phyloP scores from a whole-genome alignment of 2,797 vertebrate genomes.

The Bradypodion ventrale region DNA sequence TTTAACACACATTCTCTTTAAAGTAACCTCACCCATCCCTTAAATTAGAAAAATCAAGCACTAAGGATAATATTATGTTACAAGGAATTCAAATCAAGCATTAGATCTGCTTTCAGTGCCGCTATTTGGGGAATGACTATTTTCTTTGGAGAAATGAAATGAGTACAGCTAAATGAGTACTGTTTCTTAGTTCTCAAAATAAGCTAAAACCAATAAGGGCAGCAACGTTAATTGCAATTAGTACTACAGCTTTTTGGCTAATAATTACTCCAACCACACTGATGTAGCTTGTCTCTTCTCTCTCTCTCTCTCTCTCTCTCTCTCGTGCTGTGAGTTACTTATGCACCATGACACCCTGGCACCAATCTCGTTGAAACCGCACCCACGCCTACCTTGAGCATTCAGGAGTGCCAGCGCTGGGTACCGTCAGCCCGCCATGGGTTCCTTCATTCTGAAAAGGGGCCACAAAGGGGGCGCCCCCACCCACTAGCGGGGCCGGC shows the following conservation, averaged over 20 bases:
- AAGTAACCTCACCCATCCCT: background rate
- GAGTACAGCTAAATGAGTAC: background rate
- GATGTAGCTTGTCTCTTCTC: background rate
- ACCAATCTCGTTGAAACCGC: too few species aligned
- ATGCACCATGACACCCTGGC: too few species aligned
- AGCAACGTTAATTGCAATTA: conserved; percentile 2
- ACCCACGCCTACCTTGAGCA: too few species aligned
- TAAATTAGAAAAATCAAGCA: background rate
- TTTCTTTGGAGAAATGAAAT: background rate
- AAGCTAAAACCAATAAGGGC: background rate
- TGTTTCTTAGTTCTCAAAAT: conserved; percentile 15
- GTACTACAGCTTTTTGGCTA: background rate
- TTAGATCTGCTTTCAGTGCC: background rate
- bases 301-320: too few species aligned
- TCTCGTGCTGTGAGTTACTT: too few species aligned
- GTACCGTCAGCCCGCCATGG: too few species aligned
- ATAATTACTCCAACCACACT: background rate
- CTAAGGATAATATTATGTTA: background rate
- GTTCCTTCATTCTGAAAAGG: too few species aligned
- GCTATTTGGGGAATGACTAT: background rate
- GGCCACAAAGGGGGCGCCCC: too few species aligned
- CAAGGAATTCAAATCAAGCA: background rate
- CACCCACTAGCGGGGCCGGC: too few species aligned
- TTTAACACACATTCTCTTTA: conserved; percentile 1
- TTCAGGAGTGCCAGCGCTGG: too few species aligned